Evolutionary conservation across 2,797 vertebrate genomes (phyloP).

Genomic region (Lithobates pipiens): DNA sequence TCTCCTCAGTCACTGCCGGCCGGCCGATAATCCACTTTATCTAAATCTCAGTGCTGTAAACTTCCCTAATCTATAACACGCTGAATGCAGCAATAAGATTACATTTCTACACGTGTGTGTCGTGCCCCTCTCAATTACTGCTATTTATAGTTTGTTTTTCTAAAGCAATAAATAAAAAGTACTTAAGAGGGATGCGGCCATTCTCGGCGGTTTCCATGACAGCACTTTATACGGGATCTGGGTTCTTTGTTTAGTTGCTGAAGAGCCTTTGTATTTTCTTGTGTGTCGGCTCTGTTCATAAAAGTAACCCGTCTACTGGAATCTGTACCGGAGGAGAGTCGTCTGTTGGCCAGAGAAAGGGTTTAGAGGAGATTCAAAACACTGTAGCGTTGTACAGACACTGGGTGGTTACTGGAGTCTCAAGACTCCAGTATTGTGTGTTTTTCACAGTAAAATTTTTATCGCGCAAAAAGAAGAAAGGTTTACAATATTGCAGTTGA

Average conservation of each 20-base stretch:
- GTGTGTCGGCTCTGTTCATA: not conserved
- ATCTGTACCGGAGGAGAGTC: too few relatives aligned
- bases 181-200: slow-evolving; percentile 21
- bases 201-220: slow-evolving; percentile 23
- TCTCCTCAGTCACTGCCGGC: not conserved
- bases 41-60: not conserved
- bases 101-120: not conserved
- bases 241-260: not conserved
- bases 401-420: too few relatives aligned
- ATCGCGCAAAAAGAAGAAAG: too few relatives aligned
- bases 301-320: not conserved
- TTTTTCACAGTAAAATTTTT: too few relatives aligned
- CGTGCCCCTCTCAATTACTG: not conserved
- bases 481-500: too few relatives aligned
- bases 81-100: not conserved
- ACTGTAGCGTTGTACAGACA: too few relatives aligned
- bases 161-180: slow-evolving; percentile 23
- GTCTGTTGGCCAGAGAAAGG: too few relatives aligned
- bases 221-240: not conserved
- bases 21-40: not conserved
- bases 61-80: not conserved
- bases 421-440: too few relatives aligned
- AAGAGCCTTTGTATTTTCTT: not conserved
- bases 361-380: too few relatives aligned
- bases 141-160: slow-evolving; percentile 30